These are phyloP conservation scores for Trichoplusia ni DNA, from an alignment of 1,140 invertebrate species.

Conservation along the genomic window DNA sequence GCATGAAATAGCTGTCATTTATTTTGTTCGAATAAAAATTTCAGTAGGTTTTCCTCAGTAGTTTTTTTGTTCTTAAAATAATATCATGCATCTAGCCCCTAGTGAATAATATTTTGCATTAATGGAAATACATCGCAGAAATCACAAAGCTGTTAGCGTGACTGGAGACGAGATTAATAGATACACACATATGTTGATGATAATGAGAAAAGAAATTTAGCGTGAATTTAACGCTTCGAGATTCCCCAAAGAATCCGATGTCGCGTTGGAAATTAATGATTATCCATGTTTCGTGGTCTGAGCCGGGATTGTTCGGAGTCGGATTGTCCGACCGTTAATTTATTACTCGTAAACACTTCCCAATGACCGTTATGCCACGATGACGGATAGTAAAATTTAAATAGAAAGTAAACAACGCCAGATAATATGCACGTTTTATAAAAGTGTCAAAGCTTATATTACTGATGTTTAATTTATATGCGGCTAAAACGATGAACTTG, in stretches of 20 bases:
- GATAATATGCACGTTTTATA: conserved; percentile 25
- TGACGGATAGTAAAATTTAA: conserved; percentile 29
- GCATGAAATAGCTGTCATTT: no score
- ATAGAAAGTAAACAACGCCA: conserved; percentile 28
- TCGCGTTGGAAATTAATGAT: conserved; percentile 25
- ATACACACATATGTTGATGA: background rate
- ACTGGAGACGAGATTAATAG: conserved; percentile 21
- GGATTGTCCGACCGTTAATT: conserved; percentile 15
- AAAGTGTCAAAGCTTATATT: conserved; percentile 27
- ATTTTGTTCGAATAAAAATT: no score
- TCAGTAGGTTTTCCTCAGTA: no score
- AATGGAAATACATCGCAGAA: background rate
- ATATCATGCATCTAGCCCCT: no score
- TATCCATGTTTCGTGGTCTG: no score
- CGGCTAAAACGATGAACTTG: conserved; percentile 1
- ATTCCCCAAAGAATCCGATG: conserved; percentile 9
- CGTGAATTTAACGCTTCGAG: conserved; percentile 3
- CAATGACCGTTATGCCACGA: conserved; percentile 24
- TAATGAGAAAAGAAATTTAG: conserved; percentile 26
- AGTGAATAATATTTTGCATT: conserved; percentile 9
- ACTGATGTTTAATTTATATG: conserved; percentile 11
- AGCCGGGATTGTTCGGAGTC: conserved; percentile 1
- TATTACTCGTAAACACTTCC: conserved; percentile 24
- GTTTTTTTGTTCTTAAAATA: no score
- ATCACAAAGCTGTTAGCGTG: background rate